Base-by-base conservation (phyloP, 1,140 invertebrate species). In the Drosophila auraria region DNA sequence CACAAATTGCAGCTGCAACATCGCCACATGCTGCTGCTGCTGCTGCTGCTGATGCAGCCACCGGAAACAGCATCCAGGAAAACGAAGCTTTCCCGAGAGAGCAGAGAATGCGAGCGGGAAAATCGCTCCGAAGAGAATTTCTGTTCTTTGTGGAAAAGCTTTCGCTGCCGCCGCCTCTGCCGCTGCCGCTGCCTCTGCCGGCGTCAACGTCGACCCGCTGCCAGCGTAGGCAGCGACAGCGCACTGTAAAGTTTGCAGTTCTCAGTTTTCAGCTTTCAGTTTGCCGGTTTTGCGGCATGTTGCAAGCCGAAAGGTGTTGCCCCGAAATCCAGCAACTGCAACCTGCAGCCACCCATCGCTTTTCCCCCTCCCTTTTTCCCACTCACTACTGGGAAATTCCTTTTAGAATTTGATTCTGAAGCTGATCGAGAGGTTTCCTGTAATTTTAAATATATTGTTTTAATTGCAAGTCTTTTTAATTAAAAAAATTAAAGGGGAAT, bases 21-120 rank as follows among this genome's bases (percentile, higher is more conserved):
- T 56, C 20, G 20, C 20, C 20, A 20, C 20, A 20, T 20, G 20
- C 20, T 20, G 20, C 20, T 20, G 20, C 20, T 27, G 25, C 25
- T 33, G 30, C 30, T 33, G 30, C 30, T 33, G 30, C 30, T 36
- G 33, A 2, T 84, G 78, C 82, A 82, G 61, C 71, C 57, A 73
- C 80, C 80, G 84, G 82, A 84, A 84, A 74, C 78, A 80, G 61
- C 70, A 81, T 65, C 66, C 51, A 80, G 65, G 59, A 58, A 51
- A 68, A 36, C n/a, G 44, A 33, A 65, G 59, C 76, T 64, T 59
- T 63, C 45, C 20, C 54, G 30, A 57, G 50, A 68, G 36, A 30
- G 5, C 45, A 25, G 57, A 47, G 51, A 51, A 25, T 45, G 50
- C 23, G 42, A 44, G 42, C 14, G 9, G 60, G 60, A 23, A 47